These are phyloP conservation scores for Biston betularia DNA, from an alignment of 2,888 invertebrate species.

Conservation along the genomic window DNA sequence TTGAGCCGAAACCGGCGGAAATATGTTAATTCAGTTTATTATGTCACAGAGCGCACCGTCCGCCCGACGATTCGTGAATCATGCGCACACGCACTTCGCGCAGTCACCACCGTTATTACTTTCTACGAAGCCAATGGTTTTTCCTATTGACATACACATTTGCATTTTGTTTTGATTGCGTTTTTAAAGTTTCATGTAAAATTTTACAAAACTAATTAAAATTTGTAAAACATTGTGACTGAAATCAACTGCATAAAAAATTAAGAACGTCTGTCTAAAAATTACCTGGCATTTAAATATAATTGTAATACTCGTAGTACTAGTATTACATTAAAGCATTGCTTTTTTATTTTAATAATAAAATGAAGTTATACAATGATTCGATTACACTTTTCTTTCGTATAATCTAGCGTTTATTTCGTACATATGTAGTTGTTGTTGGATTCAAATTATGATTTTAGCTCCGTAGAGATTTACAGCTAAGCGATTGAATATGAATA, in stretches of 20 bases:
- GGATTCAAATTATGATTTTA: neutral
- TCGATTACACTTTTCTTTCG: neutral
- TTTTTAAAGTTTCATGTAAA: neutral
- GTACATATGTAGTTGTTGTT: neutral
- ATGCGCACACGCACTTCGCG: constrained; percentile 65
- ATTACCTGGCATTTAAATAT: too few relatives aligned
- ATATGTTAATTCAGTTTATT: constrained; percentile 83
- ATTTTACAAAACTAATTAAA: neutral
- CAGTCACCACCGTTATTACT: constrained; percentile 81
- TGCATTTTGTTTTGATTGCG: constrained; percentile 31
- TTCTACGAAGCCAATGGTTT: constrained; percentile 71
- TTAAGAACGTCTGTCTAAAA: too few relatives aligned
- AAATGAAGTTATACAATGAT: too few relatives aligned
- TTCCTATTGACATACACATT: constrained; percentile 51
- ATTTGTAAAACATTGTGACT: neutral
- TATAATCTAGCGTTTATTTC: neutral
- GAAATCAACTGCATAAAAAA: too few relatives aligned
- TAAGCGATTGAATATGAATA: constrained; percentile 4
- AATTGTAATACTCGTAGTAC: too few relatives aligned
- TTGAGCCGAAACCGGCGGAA: constrained; percentile 64
- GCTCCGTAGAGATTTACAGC: constrained; percentile 10
- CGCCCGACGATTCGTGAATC: constrained; percentile 77
- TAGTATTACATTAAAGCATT: neutral
- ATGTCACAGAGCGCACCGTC: constrained; percentile 71
- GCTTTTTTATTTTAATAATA: too few relatives aligned